A percentile compares a stretch with the other conserved stretches of the same genome.
These are phyloP conservation scores for Nautilus pompilius DNA, from an alignment of 1,140 invertebrate species.

Conservation along the genomic window DNA sequence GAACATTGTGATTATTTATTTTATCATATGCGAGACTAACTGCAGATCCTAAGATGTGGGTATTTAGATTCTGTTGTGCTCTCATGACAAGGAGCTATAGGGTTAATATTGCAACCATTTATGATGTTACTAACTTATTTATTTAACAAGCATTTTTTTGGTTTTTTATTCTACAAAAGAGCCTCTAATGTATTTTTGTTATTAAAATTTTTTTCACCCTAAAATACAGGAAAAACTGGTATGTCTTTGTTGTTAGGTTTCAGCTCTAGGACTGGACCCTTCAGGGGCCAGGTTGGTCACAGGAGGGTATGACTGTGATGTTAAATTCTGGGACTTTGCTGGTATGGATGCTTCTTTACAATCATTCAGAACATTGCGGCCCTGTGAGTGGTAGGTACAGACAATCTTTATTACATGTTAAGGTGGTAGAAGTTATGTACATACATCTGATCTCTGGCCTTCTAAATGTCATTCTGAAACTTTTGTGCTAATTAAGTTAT, in stretches of 20 bases:
- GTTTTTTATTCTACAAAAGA: background rate
- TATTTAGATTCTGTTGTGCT: background rate
- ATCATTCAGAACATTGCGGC: constrained; percentile 86
- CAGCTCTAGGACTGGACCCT: constrained; percentile 85
- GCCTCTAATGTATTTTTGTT: background rate
- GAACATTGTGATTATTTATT: too few species aligned
- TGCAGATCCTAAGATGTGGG: too few species aligned
- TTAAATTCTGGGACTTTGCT: constrained; percentile 96
- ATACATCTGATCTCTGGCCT: too few species aligned
- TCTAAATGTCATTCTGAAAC: too few species aligned
- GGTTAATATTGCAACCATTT: too few species aligned
- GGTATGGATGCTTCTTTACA: constrained; percentile 91
- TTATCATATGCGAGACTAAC: too few species aligned
- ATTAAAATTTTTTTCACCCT: background rate
- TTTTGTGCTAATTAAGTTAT: too few species aligned
- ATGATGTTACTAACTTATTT: background rate
- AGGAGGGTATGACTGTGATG: constrained; percentile 90
- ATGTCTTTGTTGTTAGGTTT: too few species aligned
- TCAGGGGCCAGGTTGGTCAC: constrained; percentile 87
- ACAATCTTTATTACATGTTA: constrained; percentile 3
- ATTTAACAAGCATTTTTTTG: background rate
- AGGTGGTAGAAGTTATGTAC: too few species aligned
- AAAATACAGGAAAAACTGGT: too few species aligned
- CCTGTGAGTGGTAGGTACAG: constrained; percentile 76
- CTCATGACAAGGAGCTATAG: background rate